Evolutionary conservation across 2,888 invertebrate genomes (phyloP).

Genomic region (Periphyllus acericola): DNA sequence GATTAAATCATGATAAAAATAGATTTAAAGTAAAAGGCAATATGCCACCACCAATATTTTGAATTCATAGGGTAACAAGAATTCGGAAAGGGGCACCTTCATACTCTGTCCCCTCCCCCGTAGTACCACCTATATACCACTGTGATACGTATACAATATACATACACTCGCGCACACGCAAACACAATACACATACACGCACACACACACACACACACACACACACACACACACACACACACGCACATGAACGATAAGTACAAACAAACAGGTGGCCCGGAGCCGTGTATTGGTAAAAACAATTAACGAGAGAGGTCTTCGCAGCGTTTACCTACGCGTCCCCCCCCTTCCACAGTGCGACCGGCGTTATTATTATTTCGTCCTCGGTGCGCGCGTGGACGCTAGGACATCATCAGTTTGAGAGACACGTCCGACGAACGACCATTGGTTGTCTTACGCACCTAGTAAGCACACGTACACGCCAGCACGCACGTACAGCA

Average conservation of each 20-base stretch:
- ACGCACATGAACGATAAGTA: background rate
- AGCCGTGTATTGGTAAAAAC: conserved; percentile 23
- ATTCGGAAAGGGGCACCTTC: too few relatives aligned
- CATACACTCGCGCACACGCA: too few relatives aligned
- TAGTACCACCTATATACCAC: too few relatives aligned
- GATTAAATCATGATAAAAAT: too few relatives aligned
- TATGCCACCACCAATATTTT: too few relatives aligned
- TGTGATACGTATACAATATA: background rate
- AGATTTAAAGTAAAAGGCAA: too few relatives aligned
- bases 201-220: background rate
- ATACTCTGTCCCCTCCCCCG: too few relatives aligned
- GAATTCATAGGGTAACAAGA: too few relatives aligned
- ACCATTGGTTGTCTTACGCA: background rate
- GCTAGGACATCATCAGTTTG: background rate
- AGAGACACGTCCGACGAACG: background rate
- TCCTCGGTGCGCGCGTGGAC: conserved; percentile 16
- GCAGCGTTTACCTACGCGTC: background rate
- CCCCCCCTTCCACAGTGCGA: conserved; percentile 14
- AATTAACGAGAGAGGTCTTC: conserved; percentile 12
- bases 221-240: background rate
- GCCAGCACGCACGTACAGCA: background rate
- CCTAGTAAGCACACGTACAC: background rate
- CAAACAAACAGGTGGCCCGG: background rate
- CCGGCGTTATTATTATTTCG: background rate
- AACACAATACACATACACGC: too few relatives aligned